Evolutionary conservation across 2,888 invertebrate species (phyloP), one percentile per base, ranked within the genome.

Genomic region (Microplitis manilae): DNA sequence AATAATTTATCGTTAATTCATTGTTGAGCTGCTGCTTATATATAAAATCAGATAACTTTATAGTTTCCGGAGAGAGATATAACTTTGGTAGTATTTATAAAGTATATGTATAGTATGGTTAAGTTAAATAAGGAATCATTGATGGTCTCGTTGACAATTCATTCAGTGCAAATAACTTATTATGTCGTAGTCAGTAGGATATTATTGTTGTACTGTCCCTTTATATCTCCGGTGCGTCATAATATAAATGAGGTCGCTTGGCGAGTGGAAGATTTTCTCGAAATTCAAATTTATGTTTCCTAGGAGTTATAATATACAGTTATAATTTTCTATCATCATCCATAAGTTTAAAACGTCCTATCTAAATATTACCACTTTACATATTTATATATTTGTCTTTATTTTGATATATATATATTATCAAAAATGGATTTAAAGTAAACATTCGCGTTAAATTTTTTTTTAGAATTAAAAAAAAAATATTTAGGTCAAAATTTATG

Each of bases 251-350:
- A 70, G 59, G 70, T 67, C 70, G 20, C 9, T n/a, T 40, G 41
- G 30, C 70, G n/a, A 50, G 38, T 38, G 13, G 30, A 75, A 75
- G 59, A 75, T 50, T 50, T 74, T 74, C 73, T 75, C 40, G 61
- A 75, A 65, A 59, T 68, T 68, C 17, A 61, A 75, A 75, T 75
- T 75, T 68, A 75, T 75, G 61, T 41, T 74, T 74, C 68, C 60
- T 67, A 74, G 40, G 73, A 50, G 50, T 13, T 50, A 13, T 50
- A 50, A 50, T 50, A 50, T 50, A 13, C 8, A 50, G 13, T 50
- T 50, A 50, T 50, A 13, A 50, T 50, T 50, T 50, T 50, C 50
- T 7, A 50, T 50, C 65, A 20, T 70, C 50, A 20, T n/a, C 41
- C 70, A 17, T 64, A 64, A 30, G 30, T 4, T 30, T 30, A 30